A percentile compares a stretch with the other conserved stretches of the same genome.
Conservation (phyloP, 1,140 invertebrate genomes). For the honey bee (Apis mellifera) region Amel_HAv3.1 CM009931.2:8782501-8783000, state of each 20-base stretch:
- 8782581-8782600: too few relatives aligned
- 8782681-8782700: neutral
- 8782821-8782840: neutral
- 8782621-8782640: neutral
- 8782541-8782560: too few relatives aligned
- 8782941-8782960: slow-evolving; percentile 37
- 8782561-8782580: too few relatives aligned
- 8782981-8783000: neutral
- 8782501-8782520: too few relatives aligned
- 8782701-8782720: neutral
- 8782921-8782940: slow-evolving; percentile 10
- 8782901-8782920: neutral
- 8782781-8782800: neutral
- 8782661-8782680: neutral
- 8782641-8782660: neutral
- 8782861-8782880: slow-evolving; percentile 12
- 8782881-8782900: slow-evolving; percentile 15
- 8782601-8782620: neutral
- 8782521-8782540: too few relatives aligned
- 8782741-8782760: neutral
- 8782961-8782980: neutral
- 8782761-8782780: slow-evolving; percentile 29
- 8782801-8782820: neutral
- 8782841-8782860: neutral
- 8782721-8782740: neutral